Percentiles rank a stretch among this genome's conserved stretches.
These are phyloP conservation scores for Rhagologus leucostigma DNA, from an alignment of 2,113 vertebrate species.

Conservation along the genomic window DNA sequence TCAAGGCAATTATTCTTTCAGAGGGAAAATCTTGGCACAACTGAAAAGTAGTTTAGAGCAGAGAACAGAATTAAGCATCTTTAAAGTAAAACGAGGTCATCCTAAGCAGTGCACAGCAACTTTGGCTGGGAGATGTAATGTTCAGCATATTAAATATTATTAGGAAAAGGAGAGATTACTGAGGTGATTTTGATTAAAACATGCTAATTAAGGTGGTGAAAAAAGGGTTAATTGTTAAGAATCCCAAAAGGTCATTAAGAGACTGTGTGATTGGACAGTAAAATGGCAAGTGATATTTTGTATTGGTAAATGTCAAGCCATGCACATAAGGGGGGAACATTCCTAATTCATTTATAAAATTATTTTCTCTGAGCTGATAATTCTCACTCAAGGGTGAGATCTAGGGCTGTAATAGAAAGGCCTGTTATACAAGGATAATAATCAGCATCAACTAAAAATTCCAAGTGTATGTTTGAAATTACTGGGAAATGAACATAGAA, in stretches of 20 bases:
- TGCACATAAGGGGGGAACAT: fast-evolving
- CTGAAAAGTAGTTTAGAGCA: background rate
- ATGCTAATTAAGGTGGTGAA: background rate
- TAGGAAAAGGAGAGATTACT: background rate
- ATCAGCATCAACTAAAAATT: background rate
- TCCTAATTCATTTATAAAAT: background rate
- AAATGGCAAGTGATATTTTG: background rate
- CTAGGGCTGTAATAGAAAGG: background rate
- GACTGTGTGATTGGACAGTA: background rate
- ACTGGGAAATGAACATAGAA: background rate
- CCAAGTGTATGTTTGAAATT: background rate
- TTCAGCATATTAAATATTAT: background rate
- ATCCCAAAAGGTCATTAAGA: background rate
- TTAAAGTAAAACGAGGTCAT: background rate
- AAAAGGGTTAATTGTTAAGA: background rate
- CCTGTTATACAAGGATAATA: background rate
- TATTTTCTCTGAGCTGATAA: background rate
- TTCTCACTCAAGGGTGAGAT: background rate
- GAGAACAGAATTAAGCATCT: background rate
- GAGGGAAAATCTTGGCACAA: background rate
- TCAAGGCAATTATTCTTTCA: background rate
- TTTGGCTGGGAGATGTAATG: background rate
- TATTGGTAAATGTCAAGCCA: background rate
- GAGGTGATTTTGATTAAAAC: background rate
- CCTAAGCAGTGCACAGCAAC: background rate